A percentile compares a stretch with the other conserved stretches of the same genome.
phyloP scores from a whole-genome alignment of 53 echinoderm and acorn worm species.

The Apostichopus leukothele region DNA sequence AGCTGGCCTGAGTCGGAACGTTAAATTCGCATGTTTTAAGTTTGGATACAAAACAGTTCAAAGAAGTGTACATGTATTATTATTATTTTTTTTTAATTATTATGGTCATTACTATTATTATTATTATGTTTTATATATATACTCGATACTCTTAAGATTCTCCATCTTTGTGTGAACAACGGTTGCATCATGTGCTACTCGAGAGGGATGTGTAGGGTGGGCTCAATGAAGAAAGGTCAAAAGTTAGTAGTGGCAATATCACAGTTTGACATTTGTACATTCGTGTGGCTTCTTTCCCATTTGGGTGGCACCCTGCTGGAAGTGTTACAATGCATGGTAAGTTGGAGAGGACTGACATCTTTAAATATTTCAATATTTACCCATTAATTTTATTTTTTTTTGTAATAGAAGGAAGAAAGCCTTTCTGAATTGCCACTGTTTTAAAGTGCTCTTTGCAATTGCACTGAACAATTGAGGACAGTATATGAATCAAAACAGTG shows the following conservation, averaged over 20 bases:
- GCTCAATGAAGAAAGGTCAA: background rate
- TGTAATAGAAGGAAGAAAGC: background rate
- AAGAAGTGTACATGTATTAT: background rate
- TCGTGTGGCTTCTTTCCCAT: background rate
- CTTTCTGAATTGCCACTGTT: constrained; percentile 4
- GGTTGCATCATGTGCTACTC: background rate
- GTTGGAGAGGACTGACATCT: background rate
- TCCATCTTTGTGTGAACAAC: background rate
- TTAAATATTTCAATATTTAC: background rate
- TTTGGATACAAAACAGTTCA: background rate
- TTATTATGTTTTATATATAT: background rate
- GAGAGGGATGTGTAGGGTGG: background rate
- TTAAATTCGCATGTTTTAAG: background rate
- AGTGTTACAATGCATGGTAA: background rate
- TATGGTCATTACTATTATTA: background rate
- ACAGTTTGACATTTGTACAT: background rate
- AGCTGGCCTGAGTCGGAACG: background rate
- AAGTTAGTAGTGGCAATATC: too few relatives aligned
- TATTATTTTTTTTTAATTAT: background rate
- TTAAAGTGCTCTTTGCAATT: constrained; percentile 5
- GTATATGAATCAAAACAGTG: background rate
- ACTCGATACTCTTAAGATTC: background rate
- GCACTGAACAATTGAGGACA: background rate
- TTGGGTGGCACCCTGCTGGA: background rate
- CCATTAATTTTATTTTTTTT: background rate